Base-by-base conservation (phyloP, 2,888 invertebrate species). In the Metellina segmentata region DNA sequence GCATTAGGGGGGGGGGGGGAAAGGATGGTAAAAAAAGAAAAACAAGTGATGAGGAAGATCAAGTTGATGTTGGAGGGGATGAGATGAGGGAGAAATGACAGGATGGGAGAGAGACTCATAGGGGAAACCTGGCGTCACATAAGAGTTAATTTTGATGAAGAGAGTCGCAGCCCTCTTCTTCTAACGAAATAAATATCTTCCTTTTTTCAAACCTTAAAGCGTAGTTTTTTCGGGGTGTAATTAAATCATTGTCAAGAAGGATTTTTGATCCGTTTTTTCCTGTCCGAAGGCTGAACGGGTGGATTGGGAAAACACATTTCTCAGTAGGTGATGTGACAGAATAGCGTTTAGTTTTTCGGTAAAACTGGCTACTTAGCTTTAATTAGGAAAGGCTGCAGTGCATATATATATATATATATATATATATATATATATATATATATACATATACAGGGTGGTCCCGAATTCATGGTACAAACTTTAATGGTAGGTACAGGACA, bases 201-300 rank as follows among this genome's bases (percentile, higher is more conserved):
- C 20, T n/a, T 77, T 61, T 61, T 69, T n/a, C 48, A 61, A 13
- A 16, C 61, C 61, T 20, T 53, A 77, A 75, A 75, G 48, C 48
- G 89, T 70, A n/a, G 70, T 83, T 16, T 81, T n/a, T 85, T 85
- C 70, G 9, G 52, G 20, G 34, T n/a, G 19, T 90, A 85, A 90
- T 90, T 90, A 90, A 90, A 90, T 85, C 78, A 90, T 61, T 90
- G 83, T 90, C 89, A 83, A 48, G 78, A 71, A 72, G 9, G 49
- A n/a, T 69, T 77, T 69, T 48, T 13, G 52, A 70, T 20, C 16
- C 19, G n/a, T 77, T 85, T 7, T 48, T 9, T 34, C 48, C 13
- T 75, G 75, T 75, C 75, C 34, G 13, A 75, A 48, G 13, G 75
- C 34, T 34, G 75, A 34, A 13, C 48, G 34, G 48, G 48, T 75